Conservation (phyloP, 2,113 vertebrate species). For the Sorex fumeus region DNA sequence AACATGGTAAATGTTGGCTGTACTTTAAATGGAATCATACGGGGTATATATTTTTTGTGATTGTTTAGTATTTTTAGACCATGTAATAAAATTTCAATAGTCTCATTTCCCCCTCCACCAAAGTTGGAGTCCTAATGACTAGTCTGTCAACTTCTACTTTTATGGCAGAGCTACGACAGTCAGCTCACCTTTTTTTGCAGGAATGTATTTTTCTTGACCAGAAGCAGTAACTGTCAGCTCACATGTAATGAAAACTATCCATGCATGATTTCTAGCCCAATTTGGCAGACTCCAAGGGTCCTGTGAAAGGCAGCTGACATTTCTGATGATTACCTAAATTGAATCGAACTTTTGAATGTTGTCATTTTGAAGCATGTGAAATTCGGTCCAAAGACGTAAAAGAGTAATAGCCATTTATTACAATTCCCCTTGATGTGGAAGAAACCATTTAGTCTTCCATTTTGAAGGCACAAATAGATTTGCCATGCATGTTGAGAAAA, state of each 20-base stretch:
- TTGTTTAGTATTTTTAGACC: not conserved
- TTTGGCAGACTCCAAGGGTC: conserved; percentile 71
- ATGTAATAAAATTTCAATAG: not conserved
- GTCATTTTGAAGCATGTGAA: conserved; percentile 69
- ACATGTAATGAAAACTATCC: conserved; percentile 63
- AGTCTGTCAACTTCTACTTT: not conserved
- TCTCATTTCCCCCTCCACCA: not conserved
- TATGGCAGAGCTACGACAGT: not conserved
- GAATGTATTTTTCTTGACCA: conserved; percentile 59
- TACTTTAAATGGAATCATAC: not conserved
- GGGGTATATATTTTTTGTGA: no score
- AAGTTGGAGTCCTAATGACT: not conserved
- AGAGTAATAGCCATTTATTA: conserved; percentile 56
- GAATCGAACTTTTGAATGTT: conserved; percentile 72
- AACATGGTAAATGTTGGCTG: not conserved
- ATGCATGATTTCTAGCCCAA: conserved; percentile 71
- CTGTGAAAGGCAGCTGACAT: conserved; percentile 79
- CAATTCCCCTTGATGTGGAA: conserved; percentile 52
- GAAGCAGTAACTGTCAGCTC: conserved; percentile 63
- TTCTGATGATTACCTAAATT: conserved; percentile 78
- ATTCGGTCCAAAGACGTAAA: conserved; percentile 45
- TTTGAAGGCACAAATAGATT: conserved; percentile 50
- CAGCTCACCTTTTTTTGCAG: not conserved
- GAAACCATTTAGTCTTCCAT: conserved; percentile 55
- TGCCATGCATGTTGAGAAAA: conserved; percentile 35